These are phyloP conservation scores for Cephus sareptanus DNA, from an alignment of 2,888 invertebrate species.

Conservation along the genomic window DNA sequence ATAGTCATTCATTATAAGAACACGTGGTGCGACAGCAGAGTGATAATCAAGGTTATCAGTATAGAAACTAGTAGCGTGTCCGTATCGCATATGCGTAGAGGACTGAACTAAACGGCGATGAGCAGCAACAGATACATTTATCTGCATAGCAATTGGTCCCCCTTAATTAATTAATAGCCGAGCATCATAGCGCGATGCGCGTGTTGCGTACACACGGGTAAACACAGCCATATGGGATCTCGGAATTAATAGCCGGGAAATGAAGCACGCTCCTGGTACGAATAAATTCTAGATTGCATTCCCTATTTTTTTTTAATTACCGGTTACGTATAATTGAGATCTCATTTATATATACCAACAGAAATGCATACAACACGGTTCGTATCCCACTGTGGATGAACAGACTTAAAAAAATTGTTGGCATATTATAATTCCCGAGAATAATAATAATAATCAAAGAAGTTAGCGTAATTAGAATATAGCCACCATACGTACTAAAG, in stretches of 20 bases:
- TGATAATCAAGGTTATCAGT: background rate
- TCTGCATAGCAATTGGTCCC: slow-evolving; percentile 34
- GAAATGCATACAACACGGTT: background rate
- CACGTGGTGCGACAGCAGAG: background rate
- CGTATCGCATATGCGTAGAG: background rate
- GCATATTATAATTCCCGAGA: too few species aligned
- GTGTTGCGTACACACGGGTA: slow-evolving; percentile 16
- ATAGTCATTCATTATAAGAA: background rate
- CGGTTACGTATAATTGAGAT: background rate
- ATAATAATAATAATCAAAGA: too few species aligned
- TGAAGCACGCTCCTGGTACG: background rate
- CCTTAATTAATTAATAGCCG: slow-evolving; percentile 42
- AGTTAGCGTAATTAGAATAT: background rate
- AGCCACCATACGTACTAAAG: background rate
- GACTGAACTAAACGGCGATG: background rate
- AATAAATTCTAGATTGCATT: background rate
- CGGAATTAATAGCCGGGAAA: slow-evolving; percentile 1
- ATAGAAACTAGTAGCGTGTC: background rate
- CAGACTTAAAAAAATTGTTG: background rate
- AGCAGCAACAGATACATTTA: slow-evolving; percentile 26
- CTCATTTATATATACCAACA: background rate
- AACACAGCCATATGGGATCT: slow-evolving; percentile 38
- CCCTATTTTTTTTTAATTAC: background rate
- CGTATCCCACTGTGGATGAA: background rate
- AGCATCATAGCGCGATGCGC: slow-evolving; percentile 37